Evolutionary conservation across 2,888 invertebrate genomes (phyloP).

Genomic region (Escarpia spicata): DNA sequence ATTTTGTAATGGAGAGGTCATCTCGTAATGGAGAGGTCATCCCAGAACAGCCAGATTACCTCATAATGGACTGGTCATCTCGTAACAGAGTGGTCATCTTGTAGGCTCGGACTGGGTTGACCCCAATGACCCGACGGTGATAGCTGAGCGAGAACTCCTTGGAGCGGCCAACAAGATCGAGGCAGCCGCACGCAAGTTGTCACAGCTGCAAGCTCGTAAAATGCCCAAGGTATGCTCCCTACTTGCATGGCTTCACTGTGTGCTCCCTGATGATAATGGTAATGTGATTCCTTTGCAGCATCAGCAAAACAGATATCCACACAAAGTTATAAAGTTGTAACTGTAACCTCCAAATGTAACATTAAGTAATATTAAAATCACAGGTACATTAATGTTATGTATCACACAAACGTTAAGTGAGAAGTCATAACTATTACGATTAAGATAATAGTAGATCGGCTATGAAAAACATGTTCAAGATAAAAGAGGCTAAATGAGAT

Average conservation of each 20-base stretch:
- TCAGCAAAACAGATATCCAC: not conserved
- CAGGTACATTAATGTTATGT: not conserved
- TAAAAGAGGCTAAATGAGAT: not conserved
- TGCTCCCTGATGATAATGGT: not conserved
- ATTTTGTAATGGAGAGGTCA: too few relatives aligned
- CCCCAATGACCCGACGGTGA: conserved; percentile 95
- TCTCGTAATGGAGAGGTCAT: too few relatives aligned
- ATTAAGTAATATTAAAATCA: not conserved
- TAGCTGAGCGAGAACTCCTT: conserved; percentile 95
- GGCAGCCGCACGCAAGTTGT: conserved; percentile 95
- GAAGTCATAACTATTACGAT: not conserved
- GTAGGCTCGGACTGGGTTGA: conserved; percentile 91
- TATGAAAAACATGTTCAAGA: not conserved
- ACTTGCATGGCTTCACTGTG: not conserved
- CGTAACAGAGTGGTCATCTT: not conserved
- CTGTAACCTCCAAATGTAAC: not conserved
- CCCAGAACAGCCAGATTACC: too few relatives aligned
- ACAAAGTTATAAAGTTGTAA: not conserved
- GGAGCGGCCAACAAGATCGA: conserved; percentile 98
- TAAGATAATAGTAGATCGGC: not conserved
- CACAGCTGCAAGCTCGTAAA: conserved; percentile 85
- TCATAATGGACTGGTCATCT: too few relatives aligned
- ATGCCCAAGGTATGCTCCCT: conserved; percentile 71
- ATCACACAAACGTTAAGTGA: not conserved
- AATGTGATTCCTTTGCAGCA: not conserved